Evolutionary conservation across 2,888 invertebrate genomes (phyloP), one percentile per base, ranked within the genome.

Genomic region (Leucozona laternaria): DNA sequence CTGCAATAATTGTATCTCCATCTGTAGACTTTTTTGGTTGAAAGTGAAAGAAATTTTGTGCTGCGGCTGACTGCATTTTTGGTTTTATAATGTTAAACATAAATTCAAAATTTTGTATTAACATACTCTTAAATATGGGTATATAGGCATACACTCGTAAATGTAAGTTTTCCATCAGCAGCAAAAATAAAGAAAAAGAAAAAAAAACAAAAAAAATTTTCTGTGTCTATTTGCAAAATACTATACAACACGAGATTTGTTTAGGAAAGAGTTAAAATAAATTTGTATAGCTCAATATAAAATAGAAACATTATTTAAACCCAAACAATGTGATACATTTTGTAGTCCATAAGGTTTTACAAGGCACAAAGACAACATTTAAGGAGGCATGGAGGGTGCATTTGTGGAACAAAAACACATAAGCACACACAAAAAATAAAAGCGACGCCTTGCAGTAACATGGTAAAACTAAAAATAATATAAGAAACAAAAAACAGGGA

Each of bases 271-370:
- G 48, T 45, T 17, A 34, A 50, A 57, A 77, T 71, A 66, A 68
- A 68, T 68, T 53, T 60, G 71, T 72, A 60, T 82, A 66, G 58
- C 50, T 60, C 37, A 40, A 53, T 48, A 58, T 17, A 79, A 73
- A 48, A 57, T 2, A 13, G 48, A 57, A 66, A 68, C 31, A 66
- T 66, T 58, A 37, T 31, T 31, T 7, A 7, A 70, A 43, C 50
- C 72, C 66, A 79, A 81, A 85, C 81, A 85, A 85, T 85, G 77
- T 77, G 85, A 85, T 81, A 85, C 60, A 60, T 85, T 80, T 77
- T 72, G 60, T 55, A 55, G 58, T 62, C 31, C 15, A 66, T 28
- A 31, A 28, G 53, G 43, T 53, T 53, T 50, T 57, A 48, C 55
- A 48, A 77, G 70, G 45, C 28, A 64, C 10, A 50, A 22, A 58